Evolutionary conservation across 1,140 invertebrate genomes (phyloP).

Genomic region (Sarcophaga peregrina): DNA sequence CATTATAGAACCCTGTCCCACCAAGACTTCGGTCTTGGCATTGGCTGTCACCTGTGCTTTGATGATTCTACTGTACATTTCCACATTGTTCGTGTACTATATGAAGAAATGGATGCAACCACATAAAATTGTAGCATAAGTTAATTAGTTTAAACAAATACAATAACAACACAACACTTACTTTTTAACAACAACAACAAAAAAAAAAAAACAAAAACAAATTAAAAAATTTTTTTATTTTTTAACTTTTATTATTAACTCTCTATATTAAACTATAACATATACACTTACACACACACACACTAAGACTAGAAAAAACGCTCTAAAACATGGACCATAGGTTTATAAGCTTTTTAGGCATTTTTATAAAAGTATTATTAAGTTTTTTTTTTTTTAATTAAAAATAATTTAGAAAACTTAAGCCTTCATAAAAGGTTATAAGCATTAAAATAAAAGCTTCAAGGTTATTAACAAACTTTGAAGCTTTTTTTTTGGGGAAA

Average conservation of each 20-base stretch:
- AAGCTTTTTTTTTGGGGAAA: not conserved
- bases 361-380: too few relatives aligned
- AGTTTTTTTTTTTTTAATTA: too few relatives aligned
- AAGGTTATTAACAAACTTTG: not conserved
- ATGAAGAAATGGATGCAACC: conserved; percentile 90
- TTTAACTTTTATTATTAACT: too few relatives aligned
- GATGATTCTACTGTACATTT: conserved; percentile 88
- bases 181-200: conserved; percentile 39
- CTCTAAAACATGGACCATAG: not conserved
- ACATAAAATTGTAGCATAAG: conserved; percentile 80
- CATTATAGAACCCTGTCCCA: conserved; percentile 88
- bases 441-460: not conserved
- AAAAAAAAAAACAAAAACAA: conserved; percentile 43
- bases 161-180: conserved; percentile 26
- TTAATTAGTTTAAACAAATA: conserved; percentile 16
- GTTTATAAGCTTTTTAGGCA: conserved; percentile 3
- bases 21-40: conserved; percentile 87
- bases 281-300: conserved; percentile 46
- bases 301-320: conserved; percentile 19
- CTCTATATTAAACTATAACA: conserved; percentile 33
- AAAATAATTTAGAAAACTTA: too few relatives aligned
- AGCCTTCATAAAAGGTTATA: not conserved
- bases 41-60: conserved; percentile 90
- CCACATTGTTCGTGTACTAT: conserved; percentile 89
- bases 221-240: conserved; percentile 59